phyloP scores from a whole-genome alignment of 1,140 invertebrate species.

The Drosophila sp. region DNA sequence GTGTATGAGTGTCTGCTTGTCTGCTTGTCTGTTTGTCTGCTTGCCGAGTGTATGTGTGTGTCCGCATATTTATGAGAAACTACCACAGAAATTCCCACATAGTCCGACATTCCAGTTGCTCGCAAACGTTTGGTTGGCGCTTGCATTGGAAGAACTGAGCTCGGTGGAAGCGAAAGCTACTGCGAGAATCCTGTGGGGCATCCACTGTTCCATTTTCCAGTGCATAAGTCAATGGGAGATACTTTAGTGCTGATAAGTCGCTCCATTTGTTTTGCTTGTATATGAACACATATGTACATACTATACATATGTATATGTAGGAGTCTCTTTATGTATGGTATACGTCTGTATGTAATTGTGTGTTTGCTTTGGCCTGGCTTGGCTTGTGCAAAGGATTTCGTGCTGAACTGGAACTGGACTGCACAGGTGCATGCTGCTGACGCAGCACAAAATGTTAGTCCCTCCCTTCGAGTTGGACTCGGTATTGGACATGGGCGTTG shows the following conservation, averaged over 20 bases:
- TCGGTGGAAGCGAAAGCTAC: not conserved
- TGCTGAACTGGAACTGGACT: constrained; percentile 55
- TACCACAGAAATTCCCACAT: constrained; percentile 75
- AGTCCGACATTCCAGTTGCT: constrained; percentile 65
- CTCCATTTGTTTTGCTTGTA: constrained; percentile 76
- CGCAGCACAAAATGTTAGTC: constrained; percentile 54
- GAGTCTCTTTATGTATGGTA: not conserved
- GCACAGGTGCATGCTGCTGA: constrained; percentile 78
- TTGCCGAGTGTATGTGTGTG: constrained; percentile 31
- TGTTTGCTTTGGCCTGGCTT: constrained; percentile 65
- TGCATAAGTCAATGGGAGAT: constrained; percentile 81
- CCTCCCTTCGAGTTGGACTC: constrained; percentile 31
- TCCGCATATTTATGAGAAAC: constrained; percentile 77
- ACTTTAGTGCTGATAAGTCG: constrained; percentile 80
- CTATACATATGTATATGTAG: constrained; percentile 22
- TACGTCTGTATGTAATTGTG: constrained; percentile 44
- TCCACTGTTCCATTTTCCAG: constrained; percentile 80
- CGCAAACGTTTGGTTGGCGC: constrained; percentile 64
- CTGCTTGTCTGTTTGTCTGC: too few species aligned
- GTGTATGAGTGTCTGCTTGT: too few species aligned
- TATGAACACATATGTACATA: constrained; percentile 30
- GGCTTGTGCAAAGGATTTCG: constrained; percentile 69
- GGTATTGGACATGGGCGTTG: constrained; percentile 49
- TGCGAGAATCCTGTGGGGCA: constrained; percentile 43
- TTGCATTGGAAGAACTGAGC: constrained; percentile 47